Base-by-base conservation (phyloP, 1,140 invertebrate species). In the Leptinotarsa texana region DNA sequence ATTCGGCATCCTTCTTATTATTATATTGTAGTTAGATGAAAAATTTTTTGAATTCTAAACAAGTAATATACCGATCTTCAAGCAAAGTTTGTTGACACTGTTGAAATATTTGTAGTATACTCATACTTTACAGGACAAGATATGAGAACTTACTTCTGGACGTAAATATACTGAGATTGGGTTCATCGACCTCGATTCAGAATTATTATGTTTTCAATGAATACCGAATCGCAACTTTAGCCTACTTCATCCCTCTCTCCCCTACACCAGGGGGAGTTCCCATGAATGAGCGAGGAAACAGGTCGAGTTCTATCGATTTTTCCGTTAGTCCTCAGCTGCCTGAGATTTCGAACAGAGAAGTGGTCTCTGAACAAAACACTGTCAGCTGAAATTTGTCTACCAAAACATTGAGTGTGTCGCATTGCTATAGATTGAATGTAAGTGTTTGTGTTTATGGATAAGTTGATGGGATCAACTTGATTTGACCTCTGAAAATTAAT, bases 351-450 rank as follows among this genome's bases (percentile, higher is more conserved):
- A 18, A 17, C 24, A 47, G 13, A 51, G 4, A 70, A 49, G 18
- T 48, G 24, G 33, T 57, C 18, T 47, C 69, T 3, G 49, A 70
- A 42, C 69, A 70, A 49, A 70, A 70, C 42, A 70, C 69, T 57
- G 51, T 57, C 51, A 70, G 69, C 69, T 70, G 69, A 70, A 70
- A 47, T 69, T 48, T 33, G 69, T 70, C 17, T 42, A 70, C 47
- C 69, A 57, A 57, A 70, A 51, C 69, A 51, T 18, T 18, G 42
- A 22, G 18, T 18, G 47, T 70, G 24, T 24, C n/a, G 42, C 48
- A 42, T 70, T 57, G 27, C 51, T 15, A 57, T 57, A 17, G 17
- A 57, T 57, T 57, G 15, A n/a, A 57, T 8, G 51, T 57, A 57
- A 57, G 51, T 57, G 51, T 57, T 17, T 15, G 51, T 18, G 6